Percentiles rank a stretch among this genome's conserved stretches.
Evolutionary conservation across 2,888 invertebrate species (phyloP).

Genomic region (Muscina levida): DNA sequence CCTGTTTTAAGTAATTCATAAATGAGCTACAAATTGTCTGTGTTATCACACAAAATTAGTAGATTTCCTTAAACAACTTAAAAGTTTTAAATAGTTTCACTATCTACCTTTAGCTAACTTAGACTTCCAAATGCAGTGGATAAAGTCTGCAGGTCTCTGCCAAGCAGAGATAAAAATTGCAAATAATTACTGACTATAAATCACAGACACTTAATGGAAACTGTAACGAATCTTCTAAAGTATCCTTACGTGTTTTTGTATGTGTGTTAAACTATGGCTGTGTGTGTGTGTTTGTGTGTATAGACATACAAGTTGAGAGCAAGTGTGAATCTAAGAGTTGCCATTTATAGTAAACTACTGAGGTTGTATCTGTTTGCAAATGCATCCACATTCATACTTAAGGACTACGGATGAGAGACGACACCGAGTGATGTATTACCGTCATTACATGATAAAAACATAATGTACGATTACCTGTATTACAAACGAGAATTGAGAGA

Average conservation of each 20-base stretch:
- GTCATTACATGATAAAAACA: slow-evolving; percentile 56
- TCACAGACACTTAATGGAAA: slow-evolving; percentile 34
- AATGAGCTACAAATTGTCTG: too few species aligned
- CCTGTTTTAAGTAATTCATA: too few species aligned
- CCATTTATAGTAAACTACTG: slow-evolving; percentile 59
- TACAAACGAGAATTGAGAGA: slow-evolving; percentile 26
- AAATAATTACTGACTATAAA: slow-evolving; percentile 53
- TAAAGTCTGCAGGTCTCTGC: neutral
- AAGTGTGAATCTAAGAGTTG: slow-evolving; percentile 46
- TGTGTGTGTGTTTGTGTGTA: neutral
- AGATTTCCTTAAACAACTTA: too few species aligned
- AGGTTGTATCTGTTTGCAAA: slow-evolving; percentile 31
- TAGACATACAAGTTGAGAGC: neutral
- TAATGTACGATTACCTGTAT: slow-evolving; percentile 54
- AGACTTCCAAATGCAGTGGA: neutral
- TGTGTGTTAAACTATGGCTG: neutral
- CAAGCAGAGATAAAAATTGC: slow-evolving; percentile 40
- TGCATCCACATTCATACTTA: neutral
- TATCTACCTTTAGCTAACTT: too few species aligned
- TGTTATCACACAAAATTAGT: too few species aligned
- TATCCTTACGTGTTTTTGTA: neutral
- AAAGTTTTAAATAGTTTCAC: too few species aligned
- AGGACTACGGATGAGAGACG: neutral
- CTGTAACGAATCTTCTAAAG: slow-evolving; percentile 25
- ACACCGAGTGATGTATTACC: slow-evolving; percentile 53